Base-by-base conservation (phyloP, 2,113 vertebrate genomes). In the Oreotrochilus melanogaster region DNA sequence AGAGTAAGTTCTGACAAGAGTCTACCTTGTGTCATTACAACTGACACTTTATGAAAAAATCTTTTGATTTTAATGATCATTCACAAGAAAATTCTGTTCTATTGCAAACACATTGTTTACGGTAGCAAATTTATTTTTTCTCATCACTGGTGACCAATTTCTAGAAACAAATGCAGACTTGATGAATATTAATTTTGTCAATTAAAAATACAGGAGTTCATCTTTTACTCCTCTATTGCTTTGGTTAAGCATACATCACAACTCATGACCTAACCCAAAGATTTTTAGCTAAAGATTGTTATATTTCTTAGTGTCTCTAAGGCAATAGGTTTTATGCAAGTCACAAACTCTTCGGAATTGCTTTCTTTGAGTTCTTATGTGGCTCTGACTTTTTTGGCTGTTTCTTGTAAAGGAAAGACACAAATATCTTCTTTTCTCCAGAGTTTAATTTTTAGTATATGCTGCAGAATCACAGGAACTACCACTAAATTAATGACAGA, bases 91-190 rank as follows among this genome's bases (percentile, higher is more conserved):
- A 12, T 11, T 4, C 16, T 54, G 3, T 35, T 80, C 23, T 42
- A 18, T 14, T 8, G 48, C 2, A 39, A 10, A 4, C 1, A 14
- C 16, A 6, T 54, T 16, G 33, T 48, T 10, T 22, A 0, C 11
- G 5, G 21, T 5, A 53, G 47, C 4, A 84, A 48, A 50, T 35
- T 17, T 37, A 33, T 6, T 83, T 54, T 2, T 56, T 74, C 21
- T 61, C 10, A 23, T 35, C 8, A 51, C 14, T 33, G 8, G 16
- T 33, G 23, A 30, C 31, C 64, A 0, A 45, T 31, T 78, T 56
- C 25, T 79, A 39, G 22, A 53, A 76, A 82, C 39, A 73, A 25
- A 31, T 8, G 1, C 3, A 75, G 10, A 17, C 23, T 58, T 51
- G 8, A 33, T 1, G 35, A 62, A 64, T 66, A 53, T 17, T 6